A percentile compares a stretch with the other conserved stretches of the same genome.
Evolutionary conservation across 2,797 vertebrate species (phyloP).

Genomic region (Myotis daubentonii): DNA sequence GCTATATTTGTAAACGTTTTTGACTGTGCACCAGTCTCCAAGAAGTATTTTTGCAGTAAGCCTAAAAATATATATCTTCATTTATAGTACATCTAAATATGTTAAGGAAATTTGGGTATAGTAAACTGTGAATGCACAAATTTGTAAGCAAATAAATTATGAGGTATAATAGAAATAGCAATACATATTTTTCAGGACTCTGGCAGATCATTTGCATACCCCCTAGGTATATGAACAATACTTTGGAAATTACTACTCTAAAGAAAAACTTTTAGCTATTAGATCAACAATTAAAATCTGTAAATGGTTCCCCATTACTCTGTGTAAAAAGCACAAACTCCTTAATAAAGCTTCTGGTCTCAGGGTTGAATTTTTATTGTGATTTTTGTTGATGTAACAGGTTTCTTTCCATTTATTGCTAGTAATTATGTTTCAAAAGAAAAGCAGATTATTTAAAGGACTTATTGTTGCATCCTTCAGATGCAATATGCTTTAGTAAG

Average conservation of each 20-base stretch:
- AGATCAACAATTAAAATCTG: constrained; percentile 3
- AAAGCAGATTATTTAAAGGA: constrained; percentile 18
- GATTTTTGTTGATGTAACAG: constrained; percentile 20
- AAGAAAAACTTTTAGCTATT: constrained; percentile 33
- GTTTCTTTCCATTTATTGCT: background rate
- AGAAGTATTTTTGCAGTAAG: background rate
- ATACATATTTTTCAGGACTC: background rate
- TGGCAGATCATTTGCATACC: background rate
- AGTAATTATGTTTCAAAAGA: background rate
- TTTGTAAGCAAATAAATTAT: constrained; percentile 29
- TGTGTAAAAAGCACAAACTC: background rate
- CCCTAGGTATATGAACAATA: background rate
- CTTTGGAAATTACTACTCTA: background rate
- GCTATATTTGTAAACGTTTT: background rate
- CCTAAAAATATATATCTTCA: background rate
- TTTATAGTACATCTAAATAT: background rate
- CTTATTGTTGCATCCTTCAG: background rate
- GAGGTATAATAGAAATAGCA: background rate
- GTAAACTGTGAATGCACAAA: constrained; percentile 8
- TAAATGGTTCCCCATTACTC: background rate
- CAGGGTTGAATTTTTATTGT: constrained; percentile 14
- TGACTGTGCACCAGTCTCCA: background rate
- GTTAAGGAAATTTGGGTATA: background rate
- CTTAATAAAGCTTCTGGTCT: background rate
- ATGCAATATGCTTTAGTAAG: constrained; percentile 22